phyloP scores from a whole-genome alignment of 2,113 vertebrate genomes.

The Speoplatyrhinus poulsoni region DNA sequence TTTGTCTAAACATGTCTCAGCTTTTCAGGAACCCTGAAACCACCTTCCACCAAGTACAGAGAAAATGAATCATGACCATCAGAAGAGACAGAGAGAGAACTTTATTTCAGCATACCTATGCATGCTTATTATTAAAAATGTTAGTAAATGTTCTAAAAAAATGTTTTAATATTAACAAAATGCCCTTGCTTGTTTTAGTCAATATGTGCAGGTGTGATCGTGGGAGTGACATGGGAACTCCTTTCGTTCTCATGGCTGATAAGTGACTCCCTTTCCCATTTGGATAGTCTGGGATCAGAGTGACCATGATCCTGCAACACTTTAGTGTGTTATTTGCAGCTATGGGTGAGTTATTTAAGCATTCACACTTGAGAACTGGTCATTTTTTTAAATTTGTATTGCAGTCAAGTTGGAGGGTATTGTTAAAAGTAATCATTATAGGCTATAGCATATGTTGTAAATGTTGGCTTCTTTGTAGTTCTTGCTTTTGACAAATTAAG shows the following conservation, averaged over 20 bases:
- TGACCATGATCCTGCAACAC: constrained; percentile 22
- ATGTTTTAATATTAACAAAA: constrained; percentile 3
- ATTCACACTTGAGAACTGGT: background rate
- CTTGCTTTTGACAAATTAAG: background rate
- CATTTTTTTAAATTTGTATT: too few relatives aligned
- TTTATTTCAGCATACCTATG: background rate
- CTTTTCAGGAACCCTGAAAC: too few relatives aligned
- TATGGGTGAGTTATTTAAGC: constrained; percentile 48
- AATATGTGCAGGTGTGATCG: constrained; percentile 50
- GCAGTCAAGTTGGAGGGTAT: too few relatives aligned
- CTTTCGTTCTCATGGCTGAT: constrained; percentile 55
- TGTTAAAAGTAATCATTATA: background rate
- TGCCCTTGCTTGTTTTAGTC: constrained; percentile 1
- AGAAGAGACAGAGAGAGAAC: too few relatives aligned
- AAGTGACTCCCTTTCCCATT: constrained; percentile 23
- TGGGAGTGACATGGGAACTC: constrained; percentile 60
- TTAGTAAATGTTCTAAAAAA: too few relatives aligned
- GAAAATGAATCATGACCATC: too few relatives aligned
- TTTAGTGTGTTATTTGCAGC: constrained; percentile 17
- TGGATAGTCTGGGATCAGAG: background rate
- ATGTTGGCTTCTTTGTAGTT: background rate
- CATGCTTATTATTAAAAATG: background rate
- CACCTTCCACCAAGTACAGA: too few relatives aligned
- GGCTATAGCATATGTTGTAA: too few relatives aligned
- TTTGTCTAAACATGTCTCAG: too few relatives aligned